A percentile compares a stretch with the other conserved stretches of the same genome.
phyloP scores from a whole-genome alignment of 2,113 vertebrate species.

The Picathartes gymnocephalus region DNA sequence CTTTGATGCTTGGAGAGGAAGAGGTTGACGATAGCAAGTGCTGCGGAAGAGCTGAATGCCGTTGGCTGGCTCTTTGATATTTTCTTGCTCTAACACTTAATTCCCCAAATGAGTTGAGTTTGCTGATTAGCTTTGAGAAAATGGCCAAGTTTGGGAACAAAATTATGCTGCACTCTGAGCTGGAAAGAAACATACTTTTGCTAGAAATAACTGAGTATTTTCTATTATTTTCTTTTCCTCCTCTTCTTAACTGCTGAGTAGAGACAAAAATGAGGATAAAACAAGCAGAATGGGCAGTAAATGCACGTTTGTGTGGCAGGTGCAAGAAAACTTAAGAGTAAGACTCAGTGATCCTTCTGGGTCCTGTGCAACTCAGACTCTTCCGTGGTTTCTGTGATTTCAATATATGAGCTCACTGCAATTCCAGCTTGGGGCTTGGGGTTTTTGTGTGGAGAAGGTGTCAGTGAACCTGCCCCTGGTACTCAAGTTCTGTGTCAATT shows the following conservation, averaged over 20 bases:
- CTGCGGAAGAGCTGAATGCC: neutral
- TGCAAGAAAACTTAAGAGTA: neutral
- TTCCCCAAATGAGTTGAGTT: neutral
- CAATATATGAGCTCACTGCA: neutral
- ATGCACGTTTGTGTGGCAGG: neutral
- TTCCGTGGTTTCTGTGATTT: neutral
- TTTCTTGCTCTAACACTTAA: neutral
- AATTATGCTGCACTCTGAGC: neutral
- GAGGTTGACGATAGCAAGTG: neutral
- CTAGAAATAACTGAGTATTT: neutral
- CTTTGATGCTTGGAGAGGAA: neutral
- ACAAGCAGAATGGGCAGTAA: neutral
- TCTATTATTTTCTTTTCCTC: neutral
- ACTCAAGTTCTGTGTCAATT: neutral
- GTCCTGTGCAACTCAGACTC: neutral
- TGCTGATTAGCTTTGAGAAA: neutral
- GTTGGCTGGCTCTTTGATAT: neutral
- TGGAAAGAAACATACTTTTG: neutral
- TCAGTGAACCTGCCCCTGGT: neutral
- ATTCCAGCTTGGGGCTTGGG: neutral
- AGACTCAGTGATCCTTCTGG: neutral
- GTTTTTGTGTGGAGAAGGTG: neutral
- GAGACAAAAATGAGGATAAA: neutral
- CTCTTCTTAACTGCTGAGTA: neutral
- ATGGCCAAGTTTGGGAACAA: neutral